A percentile compares a stretch with the other conserved stretches of the same genome.
Evolutionary conservation across 2,888 invertebrate genomes (phyloP).

Genomic region (Drosophila mettleri): DNA sequence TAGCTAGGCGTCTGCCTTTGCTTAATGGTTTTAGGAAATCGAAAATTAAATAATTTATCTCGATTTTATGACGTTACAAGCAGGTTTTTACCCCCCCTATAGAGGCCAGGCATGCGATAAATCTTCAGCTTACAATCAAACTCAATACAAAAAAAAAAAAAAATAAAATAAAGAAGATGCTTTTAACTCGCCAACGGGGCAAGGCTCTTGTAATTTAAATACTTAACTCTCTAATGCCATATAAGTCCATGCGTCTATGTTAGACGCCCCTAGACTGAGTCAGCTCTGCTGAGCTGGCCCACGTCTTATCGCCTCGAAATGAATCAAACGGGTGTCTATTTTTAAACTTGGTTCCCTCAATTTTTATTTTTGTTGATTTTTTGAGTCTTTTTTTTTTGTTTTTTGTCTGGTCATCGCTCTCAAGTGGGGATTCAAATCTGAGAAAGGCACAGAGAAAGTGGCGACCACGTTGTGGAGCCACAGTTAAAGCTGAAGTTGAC

Average conservation of each 20-base stretch:
- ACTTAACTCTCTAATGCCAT: constrained; percentile 49
- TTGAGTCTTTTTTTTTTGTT: constrained; percentile 10
- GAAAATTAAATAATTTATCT: constrained; percentile 79
- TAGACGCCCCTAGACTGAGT: constrained; percentile 40
- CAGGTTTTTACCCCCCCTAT: constrained; percentile 59
- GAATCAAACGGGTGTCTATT: constrained; percentile 47
- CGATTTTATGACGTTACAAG: constrained; percentile 78
- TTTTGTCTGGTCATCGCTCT: constrained; percentile 70
- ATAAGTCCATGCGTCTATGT: constrained; percentile 22
- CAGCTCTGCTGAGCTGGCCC: constrained; percentile 40
- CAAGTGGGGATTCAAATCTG: constrained; percentile 55
- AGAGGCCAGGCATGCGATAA: constrained; percentile 57
- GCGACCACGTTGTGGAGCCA: constrained; percentile 19
- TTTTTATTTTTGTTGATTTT: constrained; percentile 23
- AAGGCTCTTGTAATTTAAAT: constrained; percentile 46
- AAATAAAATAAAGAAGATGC: constrained; percentile 15
- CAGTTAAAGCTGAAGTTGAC: constrained; percentile 36
- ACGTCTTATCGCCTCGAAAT: constrained; percentile 48
- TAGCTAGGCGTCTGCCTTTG: constrained; percentile 64
- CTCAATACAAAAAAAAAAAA: constrained; percentile 33
- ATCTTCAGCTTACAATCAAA: constrained; percentile 71
- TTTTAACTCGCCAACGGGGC: constrained; percentile 28
- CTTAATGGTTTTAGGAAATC: constrained; percentile 80
- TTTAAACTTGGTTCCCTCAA: constrained; percentile 42
- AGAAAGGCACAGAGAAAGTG: constrained; percentile 72